Evolutionary conservation across 1,140 invertebrate genomes (phyloP).

Genomic region (Temnothorax curvispinosus): DNA sequence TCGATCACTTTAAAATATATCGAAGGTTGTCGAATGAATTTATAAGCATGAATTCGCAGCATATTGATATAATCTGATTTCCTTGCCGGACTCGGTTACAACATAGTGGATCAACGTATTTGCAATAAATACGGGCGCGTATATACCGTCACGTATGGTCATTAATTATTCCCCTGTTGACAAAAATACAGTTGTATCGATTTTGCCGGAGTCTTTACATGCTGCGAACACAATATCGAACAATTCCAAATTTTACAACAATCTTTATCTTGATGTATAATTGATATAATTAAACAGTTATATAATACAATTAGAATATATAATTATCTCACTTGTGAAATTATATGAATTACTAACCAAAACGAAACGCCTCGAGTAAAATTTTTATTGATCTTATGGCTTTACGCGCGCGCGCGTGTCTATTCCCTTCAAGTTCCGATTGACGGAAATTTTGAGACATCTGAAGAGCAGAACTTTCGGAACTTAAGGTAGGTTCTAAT

Average conservation of each 20-base stretch:
- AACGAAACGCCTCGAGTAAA: neutral
- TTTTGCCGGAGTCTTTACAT: neutral
- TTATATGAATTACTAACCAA: neutral
- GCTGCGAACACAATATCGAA: neutral
- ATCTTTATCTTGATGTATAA: neutral
- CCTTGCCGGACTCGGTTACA: neutral
- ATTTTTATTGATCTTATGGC: neutral
- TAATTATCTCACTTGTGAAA: neutral
- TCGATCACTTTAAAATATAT: constrained; percentile 2
- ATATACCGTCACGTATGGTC: constrained; percentile 10
- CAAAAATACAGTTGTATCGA: constrained; percentile 18
- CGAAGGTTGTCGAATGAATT: constrained; percentile 21
- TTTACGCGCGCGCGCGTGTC: neutral
- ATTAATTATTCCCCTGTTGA: constrained; percentile 48
- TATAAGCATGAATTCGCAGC: neutral
- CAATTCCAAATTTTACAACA: neutral
- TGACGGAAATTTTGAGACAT: neutral
- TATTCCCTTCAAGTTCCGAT: neutral
- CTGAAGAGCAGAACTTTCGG: neutral
- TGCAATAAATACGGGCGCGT: constrained; percentile 25
- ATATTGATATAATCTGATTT: constrained; percentile 23
- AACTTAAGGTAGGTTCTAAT: constrained; percentile 16
- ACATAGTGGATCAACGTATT: constrained; percentile 32
- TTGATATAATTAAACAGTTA: neutral
- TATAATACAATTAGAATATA: neutral